Conservation (phyloP, 2,797 vertebrate genomes). For the Philypnodon macrostomus region DNA sequence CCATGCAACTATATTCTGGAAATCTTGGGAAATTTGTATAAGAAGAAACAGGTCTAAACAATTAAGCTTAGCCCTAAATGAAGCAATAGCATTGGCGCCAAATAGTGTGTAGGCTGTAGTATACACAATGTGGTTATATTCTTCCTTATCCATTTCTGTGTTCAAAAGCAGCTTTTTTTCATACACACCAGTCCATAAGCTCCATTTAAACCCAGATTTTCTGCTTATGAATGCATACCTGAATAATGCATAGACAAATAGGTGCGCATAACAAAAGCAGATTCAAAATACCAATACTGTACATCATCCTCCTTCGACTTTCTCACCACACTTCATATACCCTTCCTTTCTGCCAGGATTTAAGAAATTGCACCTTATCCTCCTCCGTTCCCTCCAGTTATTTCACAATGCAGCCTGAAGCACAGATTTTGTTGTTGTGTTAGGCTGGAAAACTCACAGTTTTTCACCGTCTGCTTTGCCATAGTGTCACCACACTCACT, state of each 20-base stretch:
- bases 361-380: slow-evolving; percentile 30
- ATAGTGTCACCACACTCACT: slow-evolving; percentile 43
- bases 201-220: slow-evolving; percentile 10
- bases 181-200: not conserved
- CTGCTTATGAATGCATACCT: slow-evolving; percentile 25
- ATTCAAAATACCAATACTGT: not conserved
- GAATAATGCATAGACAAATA: slow-evolving; percentile 22
- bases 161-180: not conserved
- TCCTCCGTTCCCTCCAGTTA: slow-evolving; percentile 11
- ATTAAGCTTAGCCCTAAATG: not conserved
- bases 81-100: not conserved
- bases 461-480: slow-evolving; percentile 44
- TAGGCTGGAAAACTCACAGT: slow-evolving; percentile 55
- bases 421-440: slow-evolving; percentile 53
- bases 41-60: no score
- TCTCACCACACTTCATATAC: slow-evolving; percentile 27
- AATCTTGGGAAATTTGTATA: no score
- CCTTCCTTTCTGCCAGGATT: slow-evolving; percentile 43
- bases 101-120: not conserved
- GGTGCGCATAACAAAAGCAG: slow-evolving; percentile 2
- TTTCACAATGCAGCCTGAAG: slow-evolving; percentile 30
- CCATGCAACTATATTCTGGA: no score
- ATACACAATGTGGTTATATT: not conserved
- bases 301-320: slow-evolving; percentile 12
- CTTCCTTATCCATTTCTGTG: not conserved